phyloP scores from a whole-genome alignment of 2,797 vertebrate genomes.

The Orientallactaga sibirica region DNA sequence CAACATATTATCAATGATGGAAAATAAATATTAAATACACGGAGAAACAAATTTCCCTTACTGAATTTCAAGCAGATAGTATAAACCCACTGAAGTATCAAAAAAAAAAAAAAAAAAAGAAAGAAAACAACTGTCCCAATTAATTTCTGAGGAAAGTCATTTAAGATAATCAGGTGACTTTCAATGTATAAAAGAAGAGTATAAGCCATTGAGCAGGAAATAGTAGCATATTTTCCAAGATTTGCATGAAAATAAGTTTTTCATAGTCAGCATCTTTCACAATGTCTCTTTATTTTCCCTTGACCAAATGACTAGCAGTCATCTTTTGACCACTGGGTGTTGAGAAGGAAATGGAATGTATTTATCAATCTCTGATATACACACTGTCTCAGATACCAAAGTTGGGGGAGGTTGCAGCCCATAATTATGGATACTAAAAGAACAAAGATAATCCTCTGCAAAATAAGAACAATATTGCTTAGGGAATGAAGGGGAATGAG shows the following conservation, averaged over 20 bases:
- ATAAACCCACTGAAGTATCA: background rate
- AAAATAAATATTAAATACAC: background rate
- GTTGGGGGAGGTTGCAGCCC: background rate
- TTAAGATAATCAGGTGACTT: background rate
- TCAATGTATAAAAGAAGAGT: background rate
- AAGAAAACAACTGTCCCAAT: background rate
- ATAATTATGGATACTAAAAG: background rate
- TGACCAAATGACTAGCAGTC: background rate
- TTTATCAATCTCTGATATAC: background rate
- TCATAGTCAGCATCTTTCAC: background rate
- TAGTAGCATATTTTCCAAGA: background rate
- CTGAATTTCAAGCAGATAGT: conserved; percentile 14
- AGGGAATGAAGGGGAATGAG: background rate
- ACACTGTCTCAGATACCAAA: background rate
- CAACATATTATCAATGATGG: background rate
- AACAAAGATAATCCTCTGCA: background rate
- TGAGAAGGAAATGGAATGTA: background rate
- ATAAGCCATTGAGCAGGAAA: background rate
- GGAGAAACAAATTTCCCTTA: background rate
- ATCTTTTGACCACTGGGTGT: background rate
- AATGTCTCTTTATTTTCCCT: background rate
- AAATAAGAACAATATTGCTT: background rate
- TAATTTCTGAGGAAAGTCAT: background rate
- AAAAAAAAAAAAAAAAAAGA: too few species aligned
- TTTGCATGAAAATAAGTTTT: background rate